Conservation (phyloP, 1,140 invertebrate species). For the Papilio polyxenes region DNA sequence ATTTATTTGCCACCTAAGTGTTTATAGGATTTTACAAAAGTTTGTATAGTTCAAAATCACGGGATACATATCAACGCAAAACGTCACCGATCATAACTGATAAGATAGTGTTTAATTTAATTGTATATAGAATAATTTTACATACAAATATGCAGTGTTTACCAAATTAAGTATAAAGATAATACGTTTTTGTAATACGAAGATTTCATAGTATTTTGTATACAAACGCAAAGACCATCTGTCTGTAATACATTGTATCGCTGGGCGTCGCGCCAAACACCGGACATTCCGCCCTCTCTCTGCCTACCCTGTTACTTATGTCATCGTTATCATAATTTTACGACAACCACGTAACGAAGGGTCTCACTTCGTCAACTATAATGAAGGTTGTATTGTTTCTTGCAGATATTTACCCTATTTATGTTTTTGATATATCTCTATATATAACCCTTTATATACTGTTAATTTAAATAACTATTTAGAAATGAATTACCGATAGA, state of each 20-base stretch:
- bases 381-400: constrained; percentile 22
- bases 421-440: not conserved
- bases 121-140: no score
- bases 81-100: no score
- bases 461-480: not conserved
- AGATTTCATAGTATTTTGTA: not conserved
- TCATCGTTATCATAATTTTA: constrained; percentile 31
- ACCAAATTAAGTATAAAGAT: not conserved
- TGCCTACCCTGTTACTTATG: not conserved
- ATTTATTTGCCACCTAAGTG: not conserved
- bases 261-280: constrained; percentile 24
- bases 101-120: no score
- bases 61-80: no score
- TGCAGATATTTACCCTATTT: not conserved
- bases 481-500: not conserved
- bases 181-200: not conserved
- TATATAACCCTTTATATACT: not conserved
- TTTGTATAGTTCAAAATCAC: no score
- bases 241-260: not conserved
- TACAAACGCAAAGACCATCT: not conserved
- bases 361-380: constrained; percentile 8
- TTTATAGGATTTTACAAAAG: no score
- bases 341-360: not conserved
- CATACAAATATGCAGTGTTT: no score
- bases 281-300: not conserved